Base-by-base conservation (phyloP, 2,888 invertebrate species). In the Tyria jacobaeae region DNA sequence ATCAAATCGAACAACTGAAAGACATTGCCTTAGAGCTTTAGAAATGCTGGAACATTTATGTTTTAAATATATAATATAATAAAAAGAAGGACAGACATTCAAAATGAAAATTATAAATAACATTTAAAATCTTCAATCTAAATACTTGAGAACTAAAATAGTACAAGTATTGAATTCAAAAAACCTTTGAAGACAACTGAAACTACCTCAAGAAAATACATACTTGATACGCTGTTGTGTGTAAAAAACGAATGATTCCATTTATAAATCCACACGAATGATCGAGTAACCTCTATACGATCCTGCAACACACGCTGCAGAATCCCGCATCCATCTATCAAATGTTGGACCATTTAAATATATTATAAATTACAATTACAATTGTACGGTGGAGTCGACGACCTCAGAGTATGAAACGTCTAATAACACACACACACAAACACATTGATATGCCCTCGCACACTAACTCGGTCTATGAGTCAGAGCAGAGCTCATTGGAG, bases 341-440 rank as follows among this genome's bases (percentile, higher is more conserved):
- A 87, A 89, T 86, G 83, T 83, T 82, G 63, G 68, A 83, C 78
- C 85, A 90, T 91, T 91, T 89, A 89, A 90, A 92, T 91, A 90
- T 89, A 90, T 91, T 90, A 88, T 90, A 89, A 90, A 87, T 90
- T 90, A 89, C 89, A 91, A 91, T 90, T 90, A 87, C 78, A 88
- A 84, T 44, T 83, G 84, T 82, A 73, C 71, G 55, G 53, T 53
- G 59, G 82, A 87, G 91, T 89, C 90, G 85, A 83, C 86, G 89
- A 90, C 90, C 92, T 82, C 85, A 71, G 68, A 71, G 68, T 77
- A 79, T 83, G 81, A 80, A 79, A 76, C 81, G 80, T 81, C 71
- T 83, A 86, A 83, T 85, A 80, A 79, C 84, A 83, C 81, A 71
- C 86, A 79, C 84, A 83, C 81, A 71, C 86, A n/a, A n/a, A 84